Conservation (phyloP, 2,797 vertebrate genomes). For the Onychomys leucogaster region DNA sequence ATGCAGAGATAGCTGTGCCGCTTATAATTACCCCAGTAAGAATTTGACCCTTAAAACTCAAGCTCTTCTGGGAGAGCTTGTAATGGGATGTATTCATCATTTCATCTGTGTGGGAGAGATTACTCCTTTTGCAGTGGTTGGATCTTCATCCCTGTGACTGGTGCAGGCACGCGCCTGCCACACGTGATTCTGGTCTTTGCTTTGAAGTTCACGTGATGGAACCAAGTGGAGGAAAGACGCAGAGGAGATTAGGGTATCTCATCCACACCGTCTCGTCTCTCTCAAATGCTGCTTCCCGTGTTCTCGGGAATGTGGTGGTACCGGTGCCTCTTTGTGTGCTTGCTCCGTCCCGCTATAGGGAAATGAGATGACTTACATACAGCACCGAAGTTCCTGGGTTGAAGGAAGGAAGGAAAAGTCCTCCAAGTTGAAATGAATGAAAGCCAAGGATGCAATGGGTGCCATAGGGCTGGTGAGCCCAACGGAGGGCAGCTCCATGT, state of each 20-base stretch:
- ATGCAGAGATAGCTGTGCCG: not conserved
- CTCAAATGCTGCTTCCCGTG: fast-evolving
- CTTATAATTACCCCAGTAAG: not conserved
- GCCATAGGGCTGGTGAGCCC: not conserved
- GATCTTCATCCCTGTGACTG: not conserved
- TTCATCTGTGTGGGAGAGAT: not conserved
- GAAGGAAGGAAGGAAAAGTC: too few species aligned
- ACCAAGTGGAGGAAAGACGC: not conserved
- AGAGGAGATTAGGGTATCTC: fast-evolving
- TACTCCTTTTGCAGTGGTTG: not conserved
- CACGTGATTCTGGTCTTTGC: not conserved
- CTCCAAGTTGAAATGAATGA: fast-evolving
- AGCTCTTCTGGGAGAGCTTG: not conserved
- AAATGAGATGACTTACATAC: not conserved
- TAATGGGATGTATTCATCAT: not conserved
- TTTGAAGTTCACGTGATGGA: not conserved
- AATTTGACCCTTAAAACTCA: not conserved
- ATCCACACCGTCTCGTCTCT: fast-evolving
- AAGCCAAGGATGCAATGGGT: fast-evolving
- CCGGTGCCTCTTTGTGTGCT: not conserved
- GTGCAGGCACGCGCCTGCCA: fast-evolving
- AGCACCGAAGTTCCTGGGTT: not conserved
- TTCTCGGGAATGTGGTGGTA: fast-evolving
- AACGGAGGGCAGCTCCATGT: fast-evolving
- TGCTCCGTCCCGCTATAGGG: not conserved